Conservation (phyloP, 2,113 vertebrate species). For the Oreochromis aureus region DNA sequence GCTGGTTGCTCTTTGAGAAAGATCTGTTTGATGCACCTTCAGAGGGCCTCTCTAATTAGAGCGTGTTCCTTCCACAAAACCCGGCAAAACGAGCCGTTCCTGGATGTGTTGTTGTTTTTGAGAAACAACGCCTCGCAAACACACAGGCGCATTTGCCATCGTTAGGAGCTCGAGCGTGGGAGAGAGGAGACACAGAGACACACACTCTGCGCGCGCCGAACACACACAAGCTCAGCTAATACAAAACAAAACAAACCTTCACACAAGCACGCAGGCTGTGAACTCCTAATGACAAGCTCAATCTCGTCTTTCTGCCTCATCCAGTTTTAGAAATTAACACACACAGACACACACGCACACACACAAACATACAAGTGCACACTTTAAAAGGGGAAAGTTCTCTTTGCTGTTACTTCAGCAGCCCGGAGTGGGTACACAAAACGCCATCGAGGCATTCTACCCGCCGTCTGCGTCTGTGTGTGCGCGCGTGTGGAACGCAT, state of each 20-base stretch:
- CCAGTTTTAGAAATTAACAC: constrained; percentile 76
- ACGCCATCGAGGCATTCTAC: constrained; percentile 57
- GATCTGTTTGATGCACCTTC: constrained; percentile 66
- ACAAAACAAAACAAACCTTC: constrained; percentile 72
- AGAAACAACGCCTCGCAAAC: constrained; percentile 62
- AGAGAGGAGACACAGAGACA: constrained; percentile 47
- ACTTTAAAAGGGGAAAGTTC: constrained; percentile 61
- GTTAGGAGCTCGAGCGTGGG: constrained; percentile 70
- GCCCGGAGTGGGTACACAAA: constrained; percentile 55
- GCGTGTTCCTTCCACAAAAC: constrained; percentile 62
- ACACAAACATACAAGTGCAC: constrained; percentile 19
- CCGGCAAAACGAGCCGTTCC: constrained; percentile 61
- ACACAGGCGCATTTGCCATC: constrained; percentile 65
- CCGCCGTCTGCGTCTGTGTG: not conserved
- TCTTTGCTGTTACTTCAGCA: constrained; percentile 58
- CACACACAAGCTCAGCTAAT: constrained; percentile 36
- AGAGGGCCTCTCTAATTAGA: constrained; percentile 75
- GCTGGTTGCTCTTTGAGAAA: constrained; percentile 64
- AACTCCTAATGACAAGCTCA: constrained; percentile 70
- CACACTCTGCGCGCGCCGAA: not conserved
- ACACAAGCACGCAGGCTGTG: constrained; percentile 58
- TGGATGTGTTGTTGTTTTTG: constrained; percentile 70
- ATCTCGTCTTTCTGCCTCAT: constrained; percentile 71
- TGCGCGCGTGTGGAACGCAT: not conserved
- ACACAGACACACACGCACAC: constrained; percentile 32